Evolutionary conservation across 2,113 vertebrate genomes (phyloP), one percentile per base, ranked within the genome.

Genomic region (Isichthys henryi): DNA sequence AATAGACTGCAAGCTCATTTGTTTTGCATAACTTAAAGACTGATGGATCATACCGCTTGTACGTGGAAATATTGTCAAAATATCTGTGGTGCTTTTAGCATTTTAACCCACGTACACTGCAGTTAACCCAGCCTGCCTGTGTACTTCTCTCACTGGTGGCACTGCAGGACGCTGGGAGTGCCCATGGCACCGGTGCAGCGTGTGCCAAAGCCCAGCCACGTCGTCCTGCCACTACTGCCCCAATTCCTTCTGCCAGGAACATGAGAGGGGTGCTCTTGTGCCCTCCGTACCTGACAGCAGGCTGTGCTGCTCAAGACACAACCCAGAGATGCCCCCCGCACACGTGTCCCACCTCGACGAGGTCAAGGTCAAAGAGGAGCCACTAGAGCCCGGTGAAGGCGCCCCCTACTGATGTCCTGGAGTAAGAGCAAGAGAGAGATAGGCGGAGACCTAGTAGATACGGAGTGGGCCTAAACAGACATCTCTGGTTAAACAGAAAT

Each of bases 151-250:
- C 45, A 56, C 31, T 88, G 43, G 89, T 2, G 87, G 23, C 21
- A 35, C 3, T 46, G 6, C 92, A 99, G 98, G 98, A 80, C 98
- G 98, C 88, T 99, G 98, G 98, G 98, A 99, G 88, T 99, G 98
- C 91, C 98, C 98, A 0, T 99, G 98, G 98, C 98, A 99, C 48
- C 97, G 97, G 94, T 99, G 98, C 23, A 95, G 94, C 0, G 0
- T 96, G 82, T 99, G 98, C 88, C 91, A 96, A 90, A 90, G 92
- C 0, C 90, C 96, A 0, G 96, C 98, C 0, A 88, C 94, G 0
- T 96, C 96, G 0, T 96, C 97, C 95, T 99, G 98, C 56, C 97
- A 98, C 92, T 99, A 99, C 92, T 99, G 98, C 91, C 98, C 98
- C 21, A 96, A 91, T 1, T 98, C 98, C 0, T 99, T 98, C 93